Conservation (phyloP, 1,140 invertebrate species). For the Drosophila parvula region DNA sequence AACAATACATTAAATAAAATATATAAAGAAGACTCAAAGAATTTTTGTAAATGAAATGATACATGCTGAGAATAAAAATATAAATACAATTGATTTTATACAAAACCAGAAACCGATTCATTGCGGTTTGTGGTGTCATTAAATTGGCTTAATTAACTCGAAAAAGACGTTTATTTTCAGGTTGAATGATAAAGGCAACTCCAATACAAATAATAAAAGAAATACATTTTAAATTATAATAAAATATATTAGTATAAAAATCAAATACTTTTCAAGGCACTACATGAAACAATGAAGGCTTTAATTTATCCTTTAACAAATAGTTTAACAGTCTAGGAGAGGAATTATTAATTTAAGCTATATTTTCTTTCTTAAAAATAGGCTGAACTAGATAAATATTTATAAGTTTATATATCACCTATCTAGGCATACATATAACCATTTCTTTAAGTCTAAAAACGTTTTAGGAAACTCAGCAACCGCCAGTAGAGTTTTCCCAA, state of each 20-base stretch:
- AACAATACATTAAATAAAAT: background rate
- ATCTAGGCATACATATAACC: too few species aligned
- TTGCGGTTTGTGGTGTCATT: constrained; percentile 13
- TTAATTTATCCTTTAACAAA: background rate
- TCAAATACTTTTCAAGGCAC: too few species aligned
- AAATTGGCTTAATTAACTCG: constrained; percentile 5
- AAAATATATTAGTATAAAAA: background rate
- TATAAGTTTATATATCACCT: background rate
- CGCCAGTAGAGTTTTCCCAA: constrained; percentile 6
- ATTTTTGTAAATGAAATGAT: background rate
- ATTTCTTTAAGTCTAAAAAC: background rate
- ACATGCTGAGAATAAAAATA: background rate
- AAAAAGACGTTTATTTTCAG: constrained; percentile 4
- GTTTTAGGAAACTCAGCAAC: background rate
- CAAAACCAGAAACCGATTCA: constrained; percentile 18
- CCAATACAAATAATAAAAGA: background rate
- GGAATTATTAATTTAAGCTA: too few species aligned
- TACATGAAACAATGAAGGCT: background rate
- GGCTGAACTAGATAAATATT: too few species aligned
- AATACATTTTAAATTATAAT: background rate
- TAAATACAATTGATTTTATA: constrained; percentile 5
- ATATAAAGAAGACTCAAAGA: background rate
- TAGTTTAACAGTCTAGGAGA: background rate
- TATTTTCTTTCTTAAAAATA: background rate
- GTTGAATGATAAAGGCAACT: constrained; percentile 11